Percentiles rank a stretch among this genome's conserved stretches.
Conservation (phyloP, 2,113 vertebrate species). For the Vulpes ferrilata region DNA sequence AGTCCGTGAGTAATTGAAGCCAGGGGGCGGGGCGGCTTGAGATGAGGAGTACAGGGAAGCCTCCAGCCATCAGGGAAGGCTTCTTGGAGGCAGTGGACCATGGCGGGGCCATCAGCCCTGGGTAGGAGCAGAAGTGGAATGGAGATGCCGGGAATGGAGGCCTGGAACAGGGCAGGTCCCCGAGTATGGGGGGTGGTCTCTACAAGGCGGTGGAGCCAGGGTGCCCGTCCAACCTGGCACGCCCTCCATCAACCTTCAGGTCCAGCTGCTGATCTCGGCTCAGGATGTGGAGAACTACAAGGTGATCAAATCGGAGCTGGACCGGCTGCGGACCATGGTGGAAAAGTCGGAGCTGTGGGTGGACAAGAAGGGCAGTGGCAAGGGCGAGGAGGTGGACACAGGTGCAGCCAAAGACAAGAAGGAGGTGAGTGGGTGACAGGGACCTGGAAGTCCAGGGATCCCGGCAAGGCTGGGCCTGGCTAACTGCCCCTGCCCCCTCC, state of each 20-base stretch:
- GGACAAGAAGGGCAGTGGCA: slow-evolving; percentile 94
- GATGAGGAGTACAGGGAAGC: neutral
- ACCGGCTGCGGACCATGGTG: slow-evolving; percentile 96
- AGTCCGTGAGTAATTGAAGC: neutral
- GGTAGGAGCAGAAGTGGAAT: neutral
- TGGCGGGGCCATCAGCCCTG: neutral
- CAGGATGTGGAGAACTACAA: slow-evolving; percentile 99
- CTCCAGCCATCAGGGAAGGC: neutral
- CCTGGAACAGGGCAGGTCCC: neutral
- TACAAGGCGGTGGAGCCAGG: accelerated
- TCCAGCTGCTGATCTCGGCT: slow-evolving; percentile 96
- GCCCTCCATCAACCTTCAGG: slow-evolving; percentile 84
- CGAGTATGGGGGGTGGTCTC: neutral
- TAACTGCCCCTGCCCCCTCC: neutral
- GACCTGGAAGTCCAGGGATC: accelerated
- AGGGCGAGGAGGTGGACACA: slow-evolving; percentile 87
- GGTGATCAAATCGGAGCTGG: slow-evolving; percentile 95
- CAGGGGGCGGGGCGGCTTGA: neutral
- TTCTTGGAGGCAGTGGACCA: slow-evolving; percentile 14
- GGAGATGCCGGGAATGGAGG: neutral
- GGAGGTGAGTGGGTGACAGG: slow-evolving; percentile 83
- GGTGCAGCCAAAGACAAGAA: slow-evolving; percentile 91
- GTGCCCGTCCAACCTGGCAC: accelerated
- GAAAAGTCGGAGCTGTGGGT: slow-evolving; percentile 99
- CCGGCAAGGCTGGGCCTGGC: accelerated